Conservation (phyloP, 2,797 vertebrate genomes). For the Phataginus tetradactyla region DNA sequence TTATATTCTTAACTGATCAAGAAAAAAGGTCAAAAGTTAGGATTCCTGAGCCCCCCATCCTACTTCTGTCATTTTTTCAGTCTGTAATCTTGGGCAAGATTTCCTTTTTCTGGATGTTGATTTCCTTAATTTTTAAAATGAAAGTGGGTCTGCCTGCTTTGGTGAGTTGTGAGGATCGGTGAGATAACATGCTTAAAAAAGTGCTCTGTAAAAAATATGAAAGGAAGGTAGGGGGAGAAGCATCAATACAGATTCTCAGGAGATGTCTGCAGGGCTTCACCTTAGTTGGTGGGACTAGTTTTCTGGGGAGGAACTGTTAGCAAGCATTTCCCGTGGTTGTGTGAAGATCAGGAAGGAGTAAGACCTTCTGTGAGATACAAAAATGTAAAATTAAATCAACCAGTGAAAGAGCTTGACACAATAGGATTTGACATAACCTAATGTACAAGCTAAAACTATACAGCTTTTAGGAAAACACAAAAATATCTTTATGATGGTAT, state of each 20-base stretch:
- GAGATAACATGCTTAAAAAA: constrained; percentile 5
- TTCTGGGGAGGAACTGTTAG: background rate
- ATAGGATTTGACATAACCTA: constrained; percentile 1
- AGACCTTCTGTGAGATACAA: constrained; percentile 16
- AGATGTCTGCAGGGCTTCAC: background rate
- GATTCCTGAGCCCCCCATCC: background rate
- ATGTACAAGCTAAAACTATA: constrained; percentile 1
- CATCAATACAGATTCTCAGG: background rate
- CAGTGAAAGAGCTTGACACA: background rate
- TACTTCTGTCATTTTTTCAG: constrained; percentile 25
- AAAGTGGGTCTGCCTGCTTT: background rate
- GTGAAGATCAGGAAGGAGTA: background rate
- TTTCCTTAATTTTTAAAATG: background rate
- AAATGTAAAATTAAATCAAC: background rate
- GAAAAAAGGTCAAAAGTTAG: background rate
- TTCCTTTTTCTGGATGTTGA: background rate
- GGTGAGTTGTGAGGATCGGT: background rate
- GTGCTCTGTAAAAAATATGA: constrained; percentile 20
- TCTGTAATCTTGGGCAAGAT: background rate
- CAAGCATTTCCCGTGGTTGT: background rate
- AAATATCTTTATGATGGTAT: background rate
- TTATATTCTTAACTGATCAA: constrained; percentile 22
- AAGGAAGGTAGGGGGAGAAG: background rate
- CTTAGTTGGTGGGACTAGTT: background rate
- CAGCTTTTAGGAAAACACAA: background rate